phyloP scores from a whole-genome alignment of 2,797 vertebrate species.

The Scolopax bukidnonensis region DNA sequence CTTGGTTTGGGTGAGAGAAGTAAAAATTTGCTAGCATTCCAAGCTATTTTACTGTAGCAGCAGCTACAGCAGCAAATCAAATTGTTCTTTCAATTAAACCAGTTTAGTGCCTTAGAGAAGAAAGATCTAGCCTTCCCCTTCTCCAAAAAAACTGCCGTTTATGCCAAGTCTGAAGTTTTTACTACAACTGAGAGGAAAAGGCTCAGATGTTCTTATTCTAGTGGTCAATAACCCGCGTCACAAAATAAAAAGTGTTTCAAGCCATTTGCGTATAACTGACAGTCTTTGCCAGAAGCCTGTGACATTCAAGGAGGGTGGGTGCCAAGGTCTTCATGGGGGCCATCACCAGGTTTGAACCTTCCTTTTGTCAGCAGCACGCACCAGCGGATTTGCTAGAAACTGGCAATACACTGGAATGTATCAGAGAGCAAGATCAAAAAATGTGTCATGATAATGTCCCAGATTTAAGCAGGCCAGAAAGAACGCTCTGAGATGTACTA shows the following conservation, averaged over 20 bases:
- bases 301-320: neutral
- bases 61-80: conserved; percentile 77
- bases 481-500: neutral
- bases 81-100: conserved; percentile 80
- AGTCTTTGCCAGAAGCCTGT: neutral
- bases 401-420: neutral
- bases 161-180: conserved; percentile 49
- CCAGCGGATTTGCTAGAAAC: neutral
- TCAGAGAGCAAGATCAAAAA: neutral
- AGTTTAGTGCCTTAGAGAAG: conserved; percentile 60
- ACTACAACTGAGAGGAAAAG: conserved; percentile 45
- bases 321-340: neutral
- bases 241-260: conserved; percentile 40
- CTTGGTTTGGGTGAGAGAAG: conserved; percentile 75
- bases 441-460: neutral
- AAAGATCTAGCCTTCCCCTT: conserved; percentile 44
- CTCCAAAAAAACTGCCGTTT: conserved; percentile 35
- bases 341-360: neutral
- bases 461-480: neutral
- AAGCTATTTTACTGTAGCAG: conserved; percentile 68
- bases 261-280: neutral
- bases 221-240: conserved; percentile 7
- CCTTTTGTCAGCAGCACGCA: neutral
- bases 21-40: conserved; percentile 75
- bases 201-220: conserved; percentile 21